A percentile compares a stretch with the other conserved stretches of the same genome.
These are phyloP conservation scores for Tinea pellionella DNA, from an alignment of 2,888 invertebrate species.

Conservation along the genomic window DNA sequence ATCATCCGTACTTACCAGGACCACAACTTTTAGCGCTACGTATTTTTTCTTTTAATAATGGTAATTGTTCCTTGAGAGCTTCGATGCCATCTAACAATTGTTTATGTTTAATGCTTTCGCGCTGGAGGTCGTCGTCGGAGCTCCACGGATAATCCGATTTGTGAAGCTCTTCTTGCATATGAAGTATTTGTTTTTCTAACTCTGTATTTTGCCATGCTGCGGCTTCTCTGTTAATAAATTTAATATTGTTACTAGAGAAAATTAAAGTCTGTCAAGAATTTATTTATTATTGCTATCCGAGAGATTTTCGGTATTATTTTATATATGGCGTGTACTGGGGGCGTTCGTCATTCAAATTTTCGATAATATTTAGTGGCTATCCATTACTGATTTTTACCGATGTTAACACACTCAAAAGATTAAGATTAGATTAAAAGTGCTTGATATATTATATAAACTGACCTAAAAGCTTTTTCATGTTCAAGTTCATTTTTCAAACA, in stretches of 20 bases:
- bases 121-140: conserved; percentile 45
- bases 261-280: not conserved
- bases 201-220: conserved; percentile 61
- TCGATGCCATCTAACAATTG: conserved; percentile 50
- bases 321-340: too few relatives aligned
- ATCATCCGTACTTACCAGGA: conserved; percentile 31
- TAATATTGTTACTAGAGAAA: not conserved
- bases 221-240: conserved; percentile 38
- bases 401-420: too few relatives aligned
- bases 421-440: too few relatives aligned
- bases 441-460: conserved; percentile 19
- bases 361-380: too few relatives aligned
- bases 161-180: conserved; percentile 54
- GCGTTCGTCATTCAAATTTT: too few relatives aligned
- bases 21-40: conserved; percentile 60
- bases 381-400: too few relatives aligned
- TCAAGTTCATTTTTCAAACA: conserved; percentile 55
- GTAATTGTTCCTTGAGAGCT: conserved; percentile 43
- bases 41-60: conserved; percentile 51
- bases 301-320: too few relatives aligned
- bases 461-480: conserved; percentile 60
- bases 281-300: too few relatives aligned
- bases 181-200: conserved; percentile 53
- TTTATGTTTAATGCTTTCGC: conserved; percentile 47
- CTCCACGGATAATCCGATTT: conserved; percentile 53